Conservation (phyloP, 2,797 vertebrate genomes). For the Myotis findleyi region DNA sequence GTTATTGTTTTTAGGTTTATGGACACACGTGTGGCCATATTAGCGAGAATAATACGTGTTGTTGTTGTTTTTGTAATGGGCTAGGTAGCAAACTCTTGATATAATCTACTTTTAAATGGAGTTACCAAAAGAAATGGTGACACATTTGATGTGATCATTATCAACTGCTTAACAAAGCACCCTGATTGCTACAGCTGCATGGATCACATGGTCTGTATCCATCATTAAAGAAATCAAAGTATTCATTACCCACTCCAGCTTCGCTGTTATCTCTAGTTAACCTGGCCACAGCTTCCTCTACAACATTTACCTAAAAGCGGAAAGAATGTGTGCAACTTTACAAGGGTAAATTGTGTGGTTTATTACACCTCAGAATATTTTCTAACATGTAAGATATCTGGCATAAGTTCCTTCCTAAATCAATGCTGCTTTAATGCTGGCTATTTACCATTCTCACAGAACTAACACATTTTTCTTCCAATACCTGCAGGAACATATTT, state of each 20-base stretch:
- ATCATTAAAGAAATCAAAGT: slow-evolving; percentile 32
- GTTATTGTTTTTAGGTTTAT: background rate
- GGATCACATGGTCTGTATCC: background rate
- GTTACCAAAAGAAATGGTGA: background rate
- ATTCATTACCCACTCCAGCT: background rate
- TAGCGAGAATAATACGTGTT: background rate
- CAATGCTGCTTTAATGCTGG: background rate
- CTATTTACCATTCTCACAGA: background rate
- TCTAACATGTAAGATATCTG: background rate
- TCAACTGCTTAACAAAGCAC: slow-evolving; percentile 3
- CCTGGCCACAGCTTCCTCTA: background rate
- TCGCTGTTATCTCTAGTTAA: background rate
- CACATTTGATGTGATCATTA: background rate
- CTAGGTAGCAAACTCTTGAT: background rate
- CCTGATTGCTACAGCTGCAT: background rate
- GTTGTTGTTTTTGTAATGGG: background rate
- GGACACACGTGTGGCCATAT: background rate
- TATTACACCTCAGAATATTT: background rate
- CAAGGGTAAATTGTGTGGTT: background rate
- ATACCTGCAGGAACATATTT: slow-evolving; percentile 95
- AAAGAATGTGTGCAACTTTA: background rate
- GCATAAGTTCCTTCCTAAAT: background rate
- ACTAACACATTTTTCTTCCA: slow-evolving; percentile 79
- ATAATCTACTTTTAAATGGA: slow-evolving; percentile 41
- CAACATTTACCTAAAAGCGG: background rate